Evolutionary conservation across 2,888 invertebrate genomes (phyloP).

Genomic region (Oscheius myriophilus): DNA sequence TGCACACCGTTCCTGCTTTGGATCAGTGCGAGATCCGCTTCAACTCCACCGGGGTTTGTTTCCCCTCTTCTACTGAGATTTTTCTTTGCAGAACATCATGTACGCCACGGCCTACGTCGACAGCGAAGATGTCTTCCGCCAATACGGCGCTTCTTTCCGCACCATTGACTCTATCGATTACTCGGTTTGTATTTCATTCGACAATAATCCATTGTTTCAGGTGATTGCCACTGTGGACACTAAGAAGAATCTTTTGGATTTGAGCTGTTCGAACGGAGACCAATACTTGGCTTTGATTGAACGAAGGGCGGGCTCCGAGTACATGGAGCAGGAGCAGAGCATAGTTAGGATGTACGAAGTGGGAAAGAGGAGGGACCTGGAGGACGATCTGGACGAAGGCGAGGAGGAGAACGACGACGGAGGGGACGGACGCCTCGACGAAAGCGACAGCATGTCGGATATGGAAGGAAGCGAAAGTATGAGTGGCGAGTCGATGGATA

Average conservation of each 20-base stretch:
- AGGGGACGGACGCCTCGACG: conserved; percentile 20
- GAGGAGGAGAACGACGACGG: conserved; percentile 29
- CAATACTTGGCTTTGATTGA: conserved; percentile 22
- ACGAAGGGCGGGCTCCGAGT: not conserved
- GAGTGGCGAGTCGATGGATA: conserved; percentile 10
- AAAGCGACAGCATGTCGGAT: conserved; percentile 2
- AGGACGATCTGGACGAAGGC: conserved; percentile 31
- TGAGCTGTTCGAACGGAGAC: conserved; percentile 16
- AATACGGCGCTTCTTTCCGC: conserved; percentile 14
- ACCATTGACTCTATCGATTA: conserved; percentile 29
- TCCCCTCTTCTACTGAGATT: not conserved
- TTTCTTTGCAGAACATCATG: conserved; percentile 25
- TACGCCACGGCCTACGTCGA: conserved; percentile 16
- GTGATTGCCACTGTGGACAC: conserved; percentile 29
- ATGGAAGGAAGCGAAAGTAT: conserved; percentile 16
- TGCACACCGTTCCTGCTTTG: conserved; percentile 90
- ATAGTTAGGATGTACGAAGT: conserved; percentile 23
- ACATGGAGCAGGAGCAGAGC: conserved; percentile 16
- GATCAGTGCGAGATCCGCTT: conserved; percentile 90
- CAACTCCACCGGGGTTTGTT: conserved; percentile 80
- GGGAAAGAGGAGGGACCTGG: conserved; percentile 26
- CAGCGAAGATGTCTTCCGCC: conserved; percentile 1
- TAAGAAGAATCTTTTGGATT: conserved; percentile 21
- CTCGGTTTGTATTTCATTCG: conserved; percentile 17
- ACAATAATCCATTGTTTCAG: conserved; percentile 6